Evolutionary conservation across 1,140 invertebrate species (phyloP), one percentile per base, ranked within the genome.

Genomic region (Drosophila littoralis): DNA sequence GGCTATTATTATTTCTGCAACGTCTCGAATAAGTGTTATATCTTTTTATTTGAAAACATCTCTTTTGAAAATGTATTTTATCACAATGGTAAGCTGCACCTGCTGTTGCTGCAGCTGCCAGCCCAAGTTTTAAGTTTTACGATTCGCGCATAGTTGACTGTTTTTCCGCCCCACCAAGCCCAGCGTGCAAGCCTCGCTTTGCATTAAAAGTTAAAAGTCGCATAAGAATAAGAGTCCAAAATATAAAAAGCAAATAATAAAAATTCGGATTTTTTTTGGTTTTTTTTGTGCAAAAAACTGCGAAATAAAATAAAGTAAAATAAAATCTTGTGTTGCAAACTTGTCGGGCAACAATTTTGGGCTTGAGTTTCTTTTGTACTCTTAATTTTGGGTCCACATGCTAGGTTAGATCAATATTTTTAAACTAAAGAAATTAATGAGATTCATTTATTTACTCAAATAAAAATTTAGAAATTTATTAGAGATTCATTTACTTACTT

Each of bases 341-440:
- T 81, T 81, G 73, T 77, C 67, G 12, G 48, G 40, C 71, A 57
- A 48, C 35, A 57, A 67, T 57, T 81, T 64, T 54, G 43, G 43
- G 42, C 46, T 32, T 36, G 35, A 48, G 38, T 55, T 61, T 59
- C 4, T 33, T 36, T 5, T 5, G 13, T 46, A 12, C 38, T 40
- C 48, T 55, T 8, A 7, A n/a, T 12, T 0, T 12, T 9, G 40
- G 33, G 38, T 42, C 22, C 42, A 54, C 4, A 4, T 5, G 22
- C 22, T 28, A 5, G 4, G 4, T 28, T 28, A 5, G 22, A 5
- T 28, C 4, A 4, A 5, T 28, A 28, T 22, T 22, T 17, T 22
- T 22, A 2, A 22, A 22, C 1, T 22, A 28, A 28, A 28, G 22
- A 28, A 28, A 28, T 28, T 28, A 28, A 5, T 28, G 22, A 28